Base-by-base conservation (phyloP, 64 coral and sea anemone genomes). In the Cladopsammia gracilis region DNA sequence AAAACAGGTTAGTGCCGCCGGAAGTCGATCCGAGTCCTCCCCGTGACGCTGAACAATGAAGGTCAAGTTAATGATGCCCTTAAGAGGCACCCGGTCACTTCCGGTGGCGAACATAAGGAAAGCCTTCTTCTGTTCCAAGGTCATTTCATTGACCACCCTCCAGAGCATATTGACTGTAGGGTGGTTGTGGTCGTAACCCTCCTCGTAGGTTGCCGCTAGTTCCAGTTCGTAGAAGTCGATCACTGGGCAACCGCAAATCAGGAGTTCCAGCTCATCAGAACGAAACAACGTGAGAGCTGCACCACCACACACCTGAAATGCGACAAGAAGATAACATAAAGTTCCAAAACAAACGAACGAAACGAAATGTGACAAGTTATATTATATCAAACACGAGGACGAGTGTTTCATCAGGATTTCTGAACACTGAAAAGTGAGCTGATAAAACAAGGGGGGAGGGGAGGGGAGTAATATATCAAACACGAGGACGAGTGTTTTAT, bases 31-130 rank as follows among this genome's bases (percentile, higher is more conserved):
- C 23, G 93, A 89, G 20, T 94, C 97, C 20, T 85, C 78, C 0
- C 97, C 98, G 44, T 96, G 94, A 4, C 88, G 89, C 61, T 96
- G 90, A 64, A 99, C 87, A 53, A 94, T 93, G 58, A 99, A 99
- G 0, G 98, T 96, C 48, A 99, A 59, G 42, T 96, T 96, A 7
- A 86, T 73, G 18, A 99, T 54, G 3, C 98, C 98, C 68, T 96
- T 96, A 0, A 99, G 83, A 26, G 98, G 98, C 3, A 99, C 98
- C 13, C 98, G 51, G 54, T 99, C 98, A 94, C 98, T 99, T 16
- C 98, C 98, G 2, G 98, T 99, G 8, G 96, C 98, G 70, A 99
- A 99, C 62, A 88, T 93, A 18, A 99, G 92, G 12, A 99, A 62
- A 54, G 87, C 92, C 78, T 99, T 99, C 85, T 96, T 99, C n/a